phyloP scores from a whole-genome alignment of 2,888 invertebrate genomes.

The Drosophila neonasuta region DNA sequence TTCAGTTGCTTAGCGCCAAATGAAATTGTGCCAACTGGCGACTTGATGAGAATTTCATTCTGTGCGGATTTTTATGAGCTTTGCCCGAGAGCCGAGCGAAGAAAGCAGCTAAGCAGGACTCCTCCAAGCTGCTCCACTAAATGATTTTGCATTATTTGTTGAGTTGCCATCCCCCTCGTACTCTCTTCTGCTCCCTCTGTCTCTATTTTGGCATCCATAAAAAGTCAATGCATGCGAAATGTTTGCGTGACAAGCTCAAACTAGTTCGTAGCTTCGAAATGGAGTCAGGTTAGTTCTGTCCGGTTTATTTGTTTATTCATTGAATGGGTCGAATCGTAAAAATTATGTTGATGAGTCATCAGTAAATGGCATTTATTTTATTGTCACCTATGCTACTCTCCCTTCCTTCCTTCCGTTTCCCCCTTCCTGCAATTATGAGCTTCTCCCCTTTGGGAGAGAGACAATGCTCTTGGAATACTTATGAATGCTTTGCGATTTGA shows the following conservation, averaged over 20 bases:
- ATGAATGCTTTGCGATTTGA: conserved; percentile 48
- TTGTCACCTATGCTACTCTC: conserved; percentile 54
- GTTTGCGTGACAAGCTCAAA: conserved; percentile 68
- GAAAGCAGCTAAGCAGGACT: conserved; percentile 1
- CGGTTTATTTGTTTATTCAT: conserved; percentile 77
- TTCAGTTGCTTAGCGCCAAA: conserved; percentile 71
- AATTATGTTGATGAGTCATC: conserved; percentile 80
- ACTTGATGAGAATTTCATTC: conserved; percentile 75
- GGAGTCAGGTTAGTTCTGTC: conserved; percentile 37
- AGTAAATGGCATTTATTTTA: conserved; percentile 77
- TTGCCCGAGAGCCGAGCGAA: conserved; percentile 27
- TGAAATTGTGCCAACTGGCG: conserved; percentile 72
- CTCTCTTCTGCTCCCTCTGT: conserved; percentile 7
- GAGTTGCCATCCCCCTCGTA: not conserved
- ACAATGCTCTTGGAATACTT: conserved; percentile 53
- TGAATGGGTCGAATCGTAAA: conserved; percentile 74
- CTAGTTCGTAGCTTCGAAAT: conserved; percentile 34
- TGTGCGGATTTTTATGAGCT: conserved; percentile 75
- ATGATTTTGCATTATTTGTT: conserved; percentile 79
- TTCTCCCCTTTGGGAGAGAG: conserved; percentile 2
- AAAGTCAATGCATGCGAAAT: conserved; percentile 79
- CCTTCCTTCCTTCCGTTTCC: conserved; percentile 14
- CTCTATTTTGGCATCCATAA: conserved; percentile 57
- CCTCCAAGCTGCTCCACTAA: conserved; percentile 42
- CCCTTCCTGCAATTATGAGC: conserved; percentile 44